Base-by-base conservation (phyloP, 2,888 invertebrate species). In the Dryococelus australis region DNA sequence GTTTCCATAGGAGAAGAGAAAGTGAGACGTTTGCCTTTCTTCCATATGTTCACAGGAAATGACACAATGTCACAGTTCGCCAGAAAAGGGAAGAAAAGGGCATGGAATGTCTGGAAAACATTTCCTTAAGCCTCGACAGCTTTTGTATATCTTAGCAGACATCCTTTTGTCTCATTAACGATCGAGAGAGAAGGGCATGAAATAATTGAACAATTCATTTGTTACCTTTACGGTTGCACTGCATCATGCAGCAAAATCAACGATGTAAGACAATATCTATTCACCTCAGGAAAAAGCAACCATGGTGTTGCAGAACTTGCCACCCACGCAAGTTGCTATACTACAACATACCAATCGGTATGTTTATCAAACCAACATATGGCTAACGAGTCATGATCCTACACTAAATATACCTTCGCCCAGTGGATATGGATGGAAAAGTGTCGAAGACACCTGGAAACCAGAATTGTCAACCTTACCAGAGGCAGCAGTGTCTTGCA, bases 401-500 rank as follows among this genome's bases (percentile, higher is more conserved):
- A 80, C 4, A 80, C 80, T n/a, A n/a, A 24, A 80, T 6, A 27
- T n/a, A 27, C 80, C 80, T n/a, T 80, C 80, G 80, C 24, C 80
- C 26, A 80, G 28, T 24, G 80, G 26, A 80, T 80, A n/a, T 80
- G 80, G 13, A 20, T 80, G 80, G 80, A 80, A 80, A 0, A 80
- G 24, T 1, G 78, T 80, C 13, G 28, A 80, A 12, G 26, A 80
- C 80, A n/a, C 6, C 26, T 80, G n/a, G 80, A 80, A 80, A 80
- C 26, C 80, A 24, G 26, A 80, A n/a, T 80, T 13, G 80, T 20
- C 80, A 80, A 80, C 9, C 26, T 80, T 80, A 80, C 24, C 80
- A n/a, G 80, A 80, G 28, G 80, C 26, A 80, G 80, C 80, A n/a
- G 80, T 80, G 80, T n/a, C 24, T 80, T 80, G 24, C 80, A 80